phyloP scores from a whole-genome alignment of 2,113 vertebrate species.

The Eidolon helvum region DNA sequence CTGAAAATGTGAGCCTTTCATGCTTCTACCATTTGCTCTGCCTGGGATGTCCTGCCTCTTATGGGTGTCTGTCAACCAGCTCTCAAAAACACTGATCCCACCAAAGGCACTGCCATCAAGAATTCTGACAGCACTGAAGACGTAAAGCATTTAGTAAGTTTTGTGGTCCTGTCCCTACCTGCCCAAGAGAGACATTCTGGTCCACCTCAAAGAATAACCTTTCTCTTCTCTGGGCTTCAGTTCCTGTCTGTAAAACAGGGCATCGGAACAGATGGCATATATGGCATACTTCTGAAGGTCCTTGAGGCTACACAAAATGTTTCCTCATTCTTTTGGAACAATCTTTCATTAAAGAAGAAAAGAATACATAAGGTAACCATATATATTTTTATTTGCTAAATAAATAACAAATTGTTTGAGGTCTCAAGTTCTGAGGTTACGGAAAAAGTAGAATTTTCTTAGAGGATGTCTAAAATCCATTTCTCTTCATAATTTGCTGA shows the following conservation, averaged over 20 bases:
- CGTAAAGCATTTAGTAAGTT: not conserved
- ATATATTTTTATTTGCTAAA: conserved; percentile 12
- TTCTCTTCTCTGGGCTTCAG: not conserved
- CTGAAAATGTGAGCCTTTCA: not conserved
- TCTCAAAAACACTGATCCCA: not conserved
- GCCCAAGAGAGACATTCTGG: not conserved
- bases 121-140: not conserved
- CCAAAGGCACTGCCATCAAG: fast-evolving
- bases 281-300: not conserved
- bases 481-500: not conserved
- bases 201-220: not conserved
- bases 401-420: not conserved
- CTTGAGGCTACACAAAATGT: not conserved
- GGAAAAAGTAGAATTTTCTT: not conserved
- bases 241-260: not conserved
- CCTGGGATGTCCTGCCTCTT: not conserved
- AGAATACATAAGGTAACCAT: not conserved
- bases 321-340: not conserved
- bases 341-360: not conserved
- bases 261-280: not conserved
- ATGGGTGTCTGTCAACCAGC: fast-evolving
- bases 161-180: not conserved
- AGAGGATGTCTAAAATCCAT: not conserved
- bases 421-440: not conserved
- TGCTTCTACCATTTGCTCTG: not conserved